These are phyloP conservation scores for Pyrrhosoma nymphula DNA, from an alignment of 2,888 invertebrate species.

Conservation along the genomic window DNA sequence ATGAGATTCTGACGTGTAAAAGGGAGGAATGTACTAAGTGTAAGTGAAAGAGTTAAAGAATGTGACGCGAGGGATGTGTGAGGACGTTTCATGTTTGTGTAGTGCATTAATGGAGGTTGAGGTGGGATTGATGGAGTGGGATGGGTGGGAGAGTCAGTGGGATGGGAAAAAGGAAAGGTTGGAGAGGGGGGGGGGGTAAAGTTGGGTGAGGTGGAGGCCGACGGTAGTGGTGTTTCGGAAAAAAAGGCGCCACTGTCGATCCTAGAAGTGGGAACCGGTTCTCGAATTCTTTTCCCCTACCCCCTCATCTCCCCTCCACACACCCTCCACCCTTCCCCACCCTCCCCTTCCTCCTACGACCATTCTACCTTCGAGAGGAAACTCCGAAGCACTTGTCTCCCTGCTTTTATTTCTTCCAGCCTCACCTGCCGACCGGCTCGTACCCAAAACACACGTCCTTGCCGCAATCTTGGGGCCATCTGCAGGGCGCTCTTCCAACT, in stretches of 20 bases:
- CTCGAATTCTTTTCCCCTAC: background rate
- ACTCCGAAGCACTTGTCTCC: background rate
- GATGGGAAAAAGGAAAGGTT: background rate
- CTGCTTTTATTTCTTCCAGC: background rate
- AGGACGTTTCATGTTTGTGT: background rate
- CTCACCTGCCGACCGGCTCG: slow-evolving; percentile 14
- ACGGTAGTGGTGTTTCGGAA: slow-evolving; percentile 47
- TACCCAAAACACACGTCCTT: background rate
- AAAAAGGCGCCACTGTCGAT: slow-evolving; percentile 56
- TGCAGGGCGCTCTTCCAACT: background rate
- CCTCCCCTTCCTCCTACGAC: background rate
- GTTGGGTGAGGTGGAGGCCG: background rate
- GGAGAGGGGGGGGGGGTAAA: background rate
- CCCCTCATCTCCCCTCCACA: background rate
- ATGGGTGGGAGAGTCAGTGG: background rate
- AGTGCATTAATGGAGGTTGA: background rate
- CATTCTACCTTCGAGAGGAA: too few relatives aligned
- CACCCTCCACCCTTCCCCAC: background rate
- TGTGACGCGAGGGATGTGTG: background rate
- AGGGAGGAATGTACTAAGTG: background rate
- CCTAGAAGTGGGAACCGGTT: slow-evolving; percentile 37
- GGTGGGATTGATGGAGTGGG: background rate
- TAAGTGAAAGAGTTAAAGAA: background rate
- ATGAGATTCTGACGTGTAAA: too few relatives aligned
- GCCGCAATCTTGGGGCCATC: background rate